Evolutionary conservation across 1,140 invertebrate genomes (phyloP).

Genomic region (Hylaeus anthracinus): DNA sequence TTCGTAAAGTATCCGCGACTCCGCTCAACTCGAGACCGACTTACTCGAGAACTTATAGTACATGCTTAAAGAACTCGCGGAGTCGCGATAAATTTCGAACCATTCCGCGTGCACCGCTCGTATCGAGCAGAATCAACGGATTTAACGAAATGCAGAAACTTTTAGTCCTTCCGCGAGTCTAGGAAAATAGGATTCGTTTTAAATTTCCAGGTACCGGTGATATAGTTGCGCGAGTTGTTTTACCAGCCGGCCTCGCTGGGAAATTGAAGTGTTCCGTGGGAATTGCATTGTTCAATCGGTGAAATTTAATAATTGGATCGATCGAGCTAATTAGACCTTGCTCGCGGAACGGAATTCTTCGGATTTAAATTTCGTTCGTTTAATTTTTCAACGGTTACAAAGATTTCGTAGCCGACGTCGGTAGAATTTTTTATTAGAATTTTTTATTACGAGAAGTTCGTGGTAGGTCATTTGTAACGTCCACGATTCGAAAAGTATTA

Average conservation of each 20-base stretch:
- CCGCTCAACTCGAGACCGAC: too few relatives aligned
- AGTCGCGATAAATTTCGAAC: neutral
- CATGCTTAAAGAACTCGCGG: neutral
- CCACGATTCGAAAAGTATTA: too few relatives aligned
- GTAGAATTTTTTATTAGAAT: neutral
- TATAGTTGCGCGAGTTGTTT: neutral
- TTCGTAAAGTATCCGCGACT: too few relatives aligned
- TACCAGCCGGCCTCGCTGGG: neutral
- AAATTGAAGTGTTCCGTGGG: neutral
- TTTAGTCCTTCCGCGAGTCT: neutral
- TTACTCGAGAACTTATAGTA: neutral
- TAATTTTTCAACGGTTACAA: neutral
- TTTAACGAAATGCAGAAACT: neutral
- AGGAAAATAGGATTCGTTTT: conserved; percentile 13
- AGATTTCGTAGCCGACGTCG: neutral
- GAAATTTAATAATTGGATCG: too few relatives aligned
- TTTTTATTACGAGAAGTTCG: too few relatives aligned
- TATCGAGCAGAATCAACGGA: neutral
- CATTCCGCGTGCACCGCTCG: too few relatives aligned
- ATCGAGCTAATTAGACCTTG: neutral
- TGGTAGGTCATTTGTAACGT: too few relatives aligned
- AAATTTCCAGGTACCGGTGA: conserved; percentile 1
- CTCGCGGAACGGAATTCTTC: neutral
- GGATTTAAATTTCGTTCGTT: neutral
- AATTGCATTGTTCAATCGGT: neutral